Conservation (phyloP, 1,140 invertebrate species). For the Medauroidea extradentata region DNA sequence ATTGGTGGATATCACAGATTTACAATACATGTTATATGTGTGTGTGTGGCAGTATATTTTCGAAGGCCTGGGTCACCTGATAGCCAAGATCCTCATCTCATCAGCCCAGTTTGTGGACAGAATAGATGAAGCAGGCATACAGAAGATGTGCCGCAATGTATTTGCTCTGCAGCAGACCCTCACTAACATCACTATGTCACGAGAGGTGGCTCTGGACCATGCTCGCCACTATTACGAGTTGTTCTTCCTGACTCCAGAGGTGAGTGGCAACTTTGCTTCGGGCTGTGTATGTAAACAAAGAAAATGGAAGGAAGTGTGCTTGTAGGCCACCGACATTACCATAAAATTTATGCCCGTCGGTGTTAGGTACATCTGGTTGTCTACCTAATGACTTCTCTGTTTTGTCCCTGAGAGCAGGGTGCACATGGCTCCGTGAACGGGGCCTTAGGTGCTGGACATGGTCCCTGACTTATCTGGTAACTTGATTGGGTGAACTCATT, state of each 20-base stretch:
- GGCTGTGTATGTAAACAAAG: too few relatives aligned
- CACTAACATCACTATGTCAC: slow-evolving; percentile 75
- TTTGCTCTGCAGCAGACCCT: slow-evolving; percentile 82
- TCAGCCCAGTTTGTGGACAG: slow-evolving; percentile 73
- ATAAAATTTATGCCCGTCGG: too few relatives aligned
- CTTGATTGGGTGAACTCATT: too few relatives aligned
- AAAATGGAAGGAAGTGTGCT: too few relatives aligned
- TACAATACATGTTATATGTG: neutral
- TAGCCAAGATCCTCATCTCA: slow-evolving; percentile 80
- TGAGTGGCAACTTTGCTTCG: too few relatives aligned
- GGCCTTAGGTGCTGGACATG: too few relatives aligned
- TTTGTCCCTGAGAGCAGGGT: too few relatives aligned
- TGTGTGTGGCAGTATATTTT: slow-evolving; percentile 77
- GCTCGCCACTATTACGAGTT: slow-evolving; percentile 87
- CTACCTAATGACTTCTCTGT: too few relatives aligned
- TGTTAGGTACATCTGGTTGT: too few relatives aligned
- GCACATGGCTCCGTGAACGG: too few relatives aligned
- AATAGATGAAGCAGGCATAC: slow-evolving; percentile 75
- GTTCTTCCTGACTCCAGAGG: slow-evolving; percentile 77
- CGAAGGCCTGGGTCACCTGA: slow-evolving; percentile 84
- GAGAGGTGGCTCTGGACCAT: slow-evolving; percentile 81
- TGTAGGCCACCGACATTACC: too few relatives aligned
- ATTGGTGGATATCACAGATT: neutral
- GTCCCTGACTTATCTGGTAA: too few relatives aligned
- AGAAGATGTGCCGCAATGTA: slow-evolving; percentile 81